These are phyloP conservation scores for Alitta virens DNA, from an alignment of 2,888 invertebrate genomes.

Conservation along the genomic window DNA sequence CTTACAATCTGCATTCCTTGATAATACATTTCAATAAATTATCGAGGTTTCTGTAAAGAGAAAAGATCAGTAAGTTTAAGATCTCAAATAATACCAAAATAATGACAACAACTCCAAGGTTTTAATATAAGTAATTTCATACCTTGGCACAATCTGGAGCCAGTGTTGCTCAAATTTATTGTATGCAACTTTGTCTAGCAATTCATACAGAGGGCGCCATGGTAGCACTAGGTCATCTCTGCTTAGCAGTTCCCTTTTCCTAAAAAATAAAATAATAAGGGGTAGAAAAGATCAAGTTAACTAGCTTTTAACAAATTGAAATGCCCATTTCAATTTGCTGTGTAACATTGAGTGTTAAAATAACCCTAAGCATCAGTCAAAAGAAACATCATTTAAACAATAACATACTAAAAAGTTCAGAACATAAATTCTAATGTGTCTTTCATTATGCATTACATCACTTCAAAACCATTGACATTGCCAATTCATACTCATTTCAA, in stretches of 20 bases:
- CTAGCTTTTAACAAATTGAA: too few species aligned
- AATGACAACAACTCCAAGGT: not conserved
- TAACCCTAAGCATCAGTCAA: too few species aligned
- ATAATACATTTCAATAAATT: conserved; percentile 51
- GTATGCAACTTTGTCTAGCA: conserved; percentile 56
- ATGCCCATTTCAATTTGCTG: too few species aligned
- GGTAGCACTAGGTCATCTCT: conserved; percentile 77
- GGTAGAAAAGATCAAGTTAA: too few species aligned
- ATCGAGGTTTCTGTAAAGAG: conserved; percentile 54
- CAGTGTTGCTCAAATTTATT: conserved; percentile 48
- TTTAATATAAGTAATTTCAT: conserved; percentile 22
- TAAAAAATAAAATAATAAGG: too few species aligned
- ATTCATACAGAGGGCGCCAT: conserved; percentile 81
- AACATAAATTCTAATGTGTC: too few species aligned
- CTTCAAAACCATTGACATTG: too few species aligned
- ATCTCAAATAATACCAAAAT: not conserved
- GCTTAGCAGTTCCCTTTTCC: conserved; percentile 74
- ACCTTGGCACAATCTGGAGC: conserved; percentile 46
- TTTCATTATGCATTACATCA: too few species aligned
- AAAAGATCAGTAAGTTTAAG: not conserved
- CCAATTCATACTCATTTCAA: too few species aligned
- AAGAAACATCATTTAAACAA: too few species aligned
- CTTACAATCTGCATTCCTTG: conserved; percentile 51
- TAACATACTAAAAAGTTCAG: too few species aligned
- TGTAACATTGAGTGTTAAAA: too few species aligned